These are phyloP conservation scores for Galeruca laticollis DNA, from an alignment of 2,888 invertebrate species.

Conservation along the genomic window DNA sequence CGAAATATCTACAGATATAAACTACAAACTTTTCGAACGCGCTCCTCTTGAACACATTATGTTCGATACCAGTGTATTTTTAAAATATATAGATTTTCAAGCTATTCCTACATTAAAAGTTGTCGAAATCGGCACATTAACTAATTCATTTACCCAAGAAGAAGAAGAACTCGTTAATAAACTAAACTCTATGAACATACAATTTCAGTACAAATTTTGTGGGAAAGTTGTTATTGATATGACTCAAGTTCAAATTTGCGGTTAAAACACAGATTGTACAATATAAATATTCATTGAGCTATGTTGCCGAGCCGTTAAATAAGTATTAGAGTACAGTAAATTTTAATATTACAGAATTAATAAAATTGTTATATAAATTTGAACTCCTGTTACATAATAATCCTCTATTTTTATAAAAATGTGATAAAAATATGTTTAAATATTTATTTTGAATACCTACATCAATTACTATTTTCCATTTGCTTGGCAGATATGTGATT, in stretches of 20 bases:
- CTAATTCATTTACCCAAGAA: conserved; percentile 6
- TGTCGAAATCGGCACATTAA: conserved; percentile 26
- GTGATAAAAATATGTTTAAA: too few species aligned
- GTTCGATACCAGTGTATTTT: conserved; percentile 24
- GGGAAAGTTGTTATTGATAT: conserved; percentile 28
- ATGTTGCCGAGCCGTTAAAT: too few species aligned
- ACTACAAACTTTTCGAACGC: conserved; percentile 30
- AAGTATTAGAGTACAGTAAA: too few species aligned
- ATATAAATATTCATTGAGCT: too few species aligned
- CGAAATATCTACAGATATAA: conserved; percentile 24
- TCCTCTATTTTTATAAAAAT: too few species aligned
- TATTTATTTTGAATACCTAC: too few species aligned
- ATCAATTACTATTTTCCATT: too few species aligned
- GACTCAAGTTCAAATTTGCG: conserved; percentile 32
- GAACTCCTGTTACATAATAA: too few species aligned
- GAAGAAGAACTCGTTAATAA: conserved; percentile 23
- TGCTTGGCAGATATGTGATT: too few species aligned
- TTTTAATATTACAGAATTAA: too few species aligned
- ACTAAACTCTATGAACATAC: conserved; percentile 23
- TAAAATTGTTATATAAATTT: too few species aligned
- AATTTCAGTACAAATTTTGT: conserved; percentile 31
- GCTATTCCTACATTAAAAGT: conserved; percentile 27
- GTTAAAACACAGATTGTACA: too few species aligned
- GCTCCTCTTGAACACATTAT: conserved; percentile 29
- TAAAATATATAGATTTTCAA: conserved; percentile 24